phyloP scores from a whole-genome alignment of 2,888 invertebrate genomes.

The Tipula helvola region DNA sequence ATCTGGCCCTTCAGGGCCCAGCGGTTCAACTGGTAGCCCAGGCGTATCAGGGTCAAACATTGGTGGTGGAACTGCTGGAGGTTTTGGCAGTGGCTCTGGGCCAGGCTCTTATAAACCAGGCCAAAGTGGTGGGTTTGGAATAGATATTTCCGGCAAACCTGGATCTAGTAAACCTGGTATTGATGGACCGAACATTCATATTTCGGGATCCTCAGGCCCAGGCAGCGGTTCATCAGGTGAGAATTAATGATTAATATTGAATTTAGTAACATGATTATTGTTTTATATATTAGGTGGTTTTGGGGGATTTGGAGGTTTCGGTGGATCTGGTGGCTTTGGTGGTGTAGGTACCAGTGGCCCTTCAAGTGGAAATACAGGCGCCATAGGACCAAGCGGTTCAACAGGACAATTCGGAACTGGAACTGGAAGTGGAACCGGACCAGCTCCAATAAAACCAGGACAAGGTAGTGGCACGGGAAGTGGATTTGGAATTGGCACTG shows the following conservation, averaged over 20 bases:
- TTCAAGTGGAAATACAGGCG: slow-evolving; percentile 19
- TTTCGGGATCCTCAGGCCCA: too few relatives aligned
- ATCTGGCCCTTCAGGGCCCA: neutral
- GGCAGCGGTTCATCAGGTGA: neutral
- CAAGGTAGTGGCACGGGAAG: neutral
- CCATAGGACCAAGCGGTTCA: slow-evolving; percentile 17
- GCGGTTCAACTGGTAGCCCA: neutral
- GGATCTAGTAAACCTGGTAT: too few relatives aligned
- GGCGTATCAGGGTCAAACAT: slow-evolving; percentile 15
- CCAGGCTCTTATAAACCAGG: neutral
- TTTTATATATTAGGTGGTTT: neutral
- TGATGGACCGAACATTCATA: too few relatives aligned
- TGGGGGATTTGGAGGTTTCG: slow-evolving; percentile 26
- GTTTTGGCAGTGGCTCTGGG: too few relatives aligned
- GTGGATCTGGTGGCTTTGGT: slow-evolving; percentile 21
- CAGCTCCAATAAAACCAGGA: neutral
- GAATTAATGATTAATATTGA: neutral
- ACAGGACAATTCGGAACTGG: slow-evolving; percentile 19
- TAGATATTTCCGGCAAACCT: too few relatives aligned
- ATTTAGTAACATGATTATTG: neutral
- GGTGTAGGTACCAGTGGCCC: slow-evolving; percentile 15
- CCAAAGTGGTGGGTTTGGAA: too few relatives aligned
- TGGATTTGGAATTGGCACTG: neutral
- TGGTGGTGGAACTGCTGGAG: too few relatives aligned
- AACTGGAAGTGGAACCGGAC: neutral